Conservation (phyloP, 2,797 vertebrate species). For the Columba guinea region DNA sequence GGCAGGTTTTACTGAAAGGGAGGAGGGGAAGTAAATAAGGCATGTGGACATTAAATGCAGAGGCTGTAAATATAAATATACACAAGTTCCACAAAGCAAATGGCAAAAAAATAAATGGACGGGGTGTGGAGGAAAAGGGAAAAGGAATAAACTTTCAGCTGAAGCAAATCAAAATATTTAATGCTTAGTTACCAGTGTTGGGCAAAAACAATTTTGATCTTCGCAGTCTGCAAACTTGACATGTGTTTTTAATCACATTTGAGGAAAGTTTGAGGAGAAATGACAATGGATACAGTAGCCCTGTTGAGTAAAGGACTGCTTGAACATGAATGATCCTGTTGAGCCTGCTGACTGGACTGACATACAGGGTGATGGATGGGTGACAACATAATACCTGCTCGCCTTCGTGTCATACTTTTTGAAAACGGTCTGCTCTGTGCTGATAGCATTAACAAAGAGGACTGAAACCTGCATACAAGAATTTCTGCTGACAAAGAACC, state of each 20-base stretch:
- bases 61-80: conserved; percentile 84
- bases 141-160: conserved; percentile 69
- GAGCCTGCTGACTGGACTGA: conserved; percentile 52
- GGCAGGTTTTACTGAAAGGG: conserved; percentile 69
- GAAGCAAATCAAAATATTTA: conserved; percentile 76
- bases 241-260: conserved; percentile 61
- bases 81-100: conserved; percentile 78
- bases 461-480: not conserved
- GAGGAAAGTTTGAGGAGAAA: conserved; percentile 45
- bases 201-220: conserved; percentile 67
- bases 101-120: not conserved
- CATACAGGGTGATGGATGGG: conserved; percentile 51
- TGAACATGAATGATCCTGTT: conserved; percentile 28
- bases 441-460: conserved; percentile 62
- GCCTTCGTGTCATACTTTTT: conserved; percentile 34
- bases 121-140: not conserved
- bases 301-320: not conserved
- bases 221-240: conserved; percentile 59
- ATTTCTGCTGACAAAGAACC: conserved; percentile 42
- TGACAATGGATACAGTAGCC: not conserved
- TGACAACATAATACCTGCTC: conserved; percentile 61
- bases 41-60: conserved; percentile 82
- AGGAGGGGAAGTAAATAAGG: conserved; percentile 75
- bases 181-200: conserved; percentile 65
- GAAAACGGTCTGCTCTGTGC: conserved; percentile 57